Percentiles rank a stretch among this genome's conserved stretches.
Conservation (phyloP, 1,140 invertebrate genomes). For the Propsilocerus akamusi region DNA sequence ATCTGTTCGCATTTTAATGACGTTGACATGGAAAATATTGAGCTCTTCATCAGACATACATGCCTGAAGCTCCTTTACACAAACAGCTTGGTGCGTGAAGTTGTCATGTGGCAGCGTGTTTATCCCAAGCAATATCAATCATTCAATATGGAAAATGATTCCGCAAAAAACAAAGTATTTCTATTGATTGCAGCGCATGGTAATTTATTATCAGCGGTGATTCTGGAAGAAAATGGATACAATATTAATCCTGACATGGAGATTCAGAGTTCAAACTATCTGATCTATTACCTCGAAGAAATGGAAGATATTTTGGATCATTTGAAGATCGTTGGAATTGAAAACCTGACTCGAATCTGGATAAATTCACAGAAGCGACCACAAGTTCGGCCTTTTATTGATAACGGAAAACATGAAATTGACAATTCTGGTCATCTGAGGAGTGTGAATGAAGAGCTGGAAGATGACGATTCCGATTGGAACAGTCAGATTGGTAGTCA, state of each 20-base stretch:
- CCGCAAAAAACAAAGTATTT: constrained; percentile 5
- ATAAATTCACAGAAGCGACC: constrained; percentile 32
- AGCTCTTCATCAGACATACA: constrained; percentile 44
- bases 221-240: constrained; percentile 3
- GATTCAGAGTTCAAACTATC: neutral
- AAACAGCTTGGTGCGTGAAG: constrained; percentile 41
- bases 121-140: constrained; percentile 5
- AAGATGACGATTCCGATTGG: constrained; percentile 34
- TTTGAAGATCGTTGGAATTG: constrained; percentile 41
- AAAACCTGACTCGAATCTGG: constrained; percentile 38
- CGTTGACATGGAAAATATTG: constrained; percentile 46
- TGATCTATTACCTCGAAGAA: constrained; percentile 32
- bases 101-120: constrained; percentile 48
- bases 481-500: constrained; percentile 32
- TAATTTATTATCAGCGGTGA: neutral
- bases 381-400: constrained; percentile 13
- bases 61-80: constrained; percentile 43
- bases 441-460: constrained; percentile 9
- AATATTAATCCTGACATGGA: neutral
- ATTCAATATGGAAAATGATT: neutral
- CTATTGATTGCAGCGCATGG: neutral
- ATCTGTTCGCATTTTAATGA: constrained; percentile 49
- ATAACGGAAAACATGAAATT: constrained; percentile 11
- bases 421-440: constrained; percentile 15
- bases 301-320: constrained; percentile 47